Base-by-base conservation (phyloP, 2,113 vertebrate species). In the Chionodraco myersi region DNA sequence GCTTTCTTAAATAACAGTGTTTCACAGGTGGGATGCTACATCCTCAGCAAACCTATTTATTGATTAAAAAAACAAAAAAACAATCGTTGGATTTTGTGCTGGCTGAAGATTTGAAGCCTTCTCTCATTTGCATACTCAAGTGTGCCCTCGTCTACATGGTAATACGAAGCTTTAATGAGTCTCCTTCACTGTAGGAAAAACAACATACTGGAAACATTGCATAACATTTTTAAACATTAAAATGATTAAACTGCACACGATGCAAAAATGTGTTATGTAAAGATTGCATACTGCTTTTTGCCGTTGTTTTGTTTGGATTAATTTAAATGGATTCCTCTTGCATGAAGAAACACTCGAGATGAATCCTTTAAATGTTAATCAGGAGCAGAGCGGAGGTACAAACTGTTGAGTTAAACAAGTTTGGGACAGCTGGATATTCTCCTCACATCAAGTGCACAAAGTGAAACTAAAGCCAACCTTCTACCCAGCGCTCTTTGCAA, bases 241-340 rank as follows among this genome's bases (percentile, higher is more conserved):
- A 74, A 54, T 60, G 1, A 60, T 66, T 48, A 45, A 60, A 54
- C 3, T 0, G 7, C 11, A 68, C 49, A 45, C 10, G 7, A 9
- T 51, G 14, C 5, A 58, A 59, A 70, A 2, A 21, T 0, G 6
- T 34, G 15, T 45, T 56, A 53, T 1, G 10, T 49, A 69, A 74
- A 65, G 34, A 62, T 44, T 26, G 1, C 47, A 54, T 21, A 73
- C 36, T 70, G 54, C 30, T 30, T 59, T 59, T 16, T 21, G 1
- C 12, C 16, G 18, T 65, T 76, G 60, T 18, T 16, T 52, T 45
- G 30, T 69, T 21, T 14, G 16, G 77, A 14, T 9, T 52, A 23
- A 84, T 72, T 36, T 36, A 9, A 51, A 56, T 18, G 6, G 57
- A 73, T 59, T 51, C 75, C 56, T 65, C 45, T 11, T 44, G 49